Conservation (phyloP, 1,140 invertebrate genomes). For the Solenopsis fugax region DNA sequence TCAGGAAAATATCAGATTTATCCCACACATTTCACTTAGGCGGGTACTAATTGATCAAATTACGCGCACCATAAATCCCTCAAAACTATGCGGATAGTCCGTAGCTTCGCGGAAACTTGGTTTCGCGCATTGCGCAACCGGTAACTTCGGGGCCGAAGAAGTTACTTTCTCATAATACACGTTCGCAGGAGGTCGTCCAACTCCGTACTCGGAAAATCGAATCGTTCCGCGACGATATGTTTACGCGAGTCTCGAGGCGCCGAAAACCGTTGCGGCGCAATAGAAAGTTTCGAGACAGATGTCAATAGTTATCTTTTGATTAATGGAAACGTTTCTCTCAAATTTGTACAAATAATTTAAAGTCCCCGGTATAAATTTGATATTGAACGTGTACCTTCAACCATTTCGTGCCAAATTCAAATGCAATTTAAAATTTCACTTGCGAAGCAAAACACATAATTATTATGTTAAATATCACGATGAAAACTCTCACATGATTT, state of each 20-base stretch:
- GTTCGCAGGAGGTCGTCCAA: slow-evolving; percentile 26
- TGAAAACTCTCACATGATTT: background rate
- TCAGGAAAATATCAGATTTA: slow-evolving; percentile 46
- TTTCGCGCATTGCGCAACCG: background rate
- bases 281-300: slow-evolving; percentile 6
- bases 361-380: background rate
- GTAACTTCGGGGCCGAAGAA: slow-evolving; percentile 20
- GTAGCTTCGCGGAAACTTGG: slow-evolving; percentile 29
- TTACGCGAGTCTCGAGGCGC: slow-evolving; percentile 29
- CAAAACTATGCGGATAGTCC: slow-evolving; percentile 56
- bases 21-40: slow-evolving; percentile 40
- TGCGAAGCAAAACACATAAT: background rate
- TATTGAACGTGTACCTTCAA: background rate
- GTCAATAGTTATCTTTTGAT: background rate
- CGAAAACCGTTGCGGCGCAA: slow-evolving; percentile 3
- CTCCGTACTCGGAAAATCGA: slow-evolving; percentile 51
- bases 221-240: slow-evolving; percentile 17
- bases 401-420: background rate
- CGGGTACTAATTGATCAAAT: slow-evolving; percentile 53
- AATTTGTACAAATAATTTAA: slow-evolving; percentile 4
- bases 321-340: background rate
- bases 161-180: slow-evolving; percentile 48
- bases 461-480: background rate
- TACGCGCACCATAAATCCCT: slow-evolving; percentile 31
- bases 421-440: background rate